Evolutionary conservation across 2,113 vertebrate species (phyloP).

Genomic region (Tupaia tana): DNA sequence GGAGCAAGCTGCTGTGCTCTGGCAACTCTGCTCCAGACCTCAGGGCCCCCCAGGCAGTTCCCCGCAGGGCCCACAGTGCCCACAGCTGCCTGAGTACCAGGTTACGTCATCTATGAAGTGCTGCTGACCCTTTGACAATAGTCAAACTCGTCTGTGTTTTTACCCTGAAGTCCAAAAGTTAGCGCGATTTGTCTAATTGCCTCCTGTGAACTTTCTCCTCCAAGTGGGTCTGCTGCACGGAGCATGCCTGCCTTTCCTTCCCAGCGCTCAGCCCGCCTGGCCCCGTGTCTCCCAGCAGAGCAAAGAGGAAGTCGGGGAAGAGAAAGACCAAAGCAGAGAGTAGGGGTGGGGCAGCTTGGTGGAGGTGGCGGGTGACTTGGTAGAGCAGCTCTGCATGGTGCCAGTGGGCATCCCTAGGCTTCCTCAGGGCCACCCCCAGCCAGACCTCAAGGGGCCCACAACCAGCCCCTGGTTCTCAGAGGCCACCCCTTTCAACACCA

Average conservation of each 20-base stretch:
- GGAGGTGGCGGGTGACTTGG: neutral
- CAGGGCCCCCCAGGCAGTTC: constrained; percentile 36
- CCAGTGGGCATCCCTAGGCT: neutral
- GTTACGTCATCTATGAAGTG: constrained; percentile 59
- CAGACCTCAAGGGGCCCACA: neutral
- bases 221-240: constrained; percentile 65
- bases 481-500: neutral
- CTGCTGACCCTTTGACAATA: constrained; percentile 41
- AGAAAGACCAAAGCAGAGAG: neutral
- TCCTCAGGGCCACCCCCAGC: too few species aligned
- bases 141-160: constrained; percentile 76
- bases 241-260: neutral
- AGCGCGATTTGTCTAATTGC: constrained; percentile 80
- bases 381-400: neutral
- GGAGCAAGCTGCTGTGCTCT: neutral
- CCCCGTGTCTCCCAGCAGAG: neutral
- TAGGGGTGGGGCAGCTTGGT: too few species aligned
- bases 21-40: constrained; percentile 65
- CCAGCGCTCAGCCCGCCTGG: too few species aligned
- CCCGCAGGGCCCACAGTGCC: neutral
- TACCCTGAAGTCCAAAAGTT: constrained; percentile 86
- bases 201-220: constrained; percentile 70
- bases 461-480: neutral
- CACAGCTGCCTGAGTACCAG: constrained; percentile 52
- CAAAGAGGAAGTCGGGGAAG: neutral